phyloP scores from a whole-genome alignment of 2,113 vertebrate genomes.

The Phyllostomus discolor region DNA sequence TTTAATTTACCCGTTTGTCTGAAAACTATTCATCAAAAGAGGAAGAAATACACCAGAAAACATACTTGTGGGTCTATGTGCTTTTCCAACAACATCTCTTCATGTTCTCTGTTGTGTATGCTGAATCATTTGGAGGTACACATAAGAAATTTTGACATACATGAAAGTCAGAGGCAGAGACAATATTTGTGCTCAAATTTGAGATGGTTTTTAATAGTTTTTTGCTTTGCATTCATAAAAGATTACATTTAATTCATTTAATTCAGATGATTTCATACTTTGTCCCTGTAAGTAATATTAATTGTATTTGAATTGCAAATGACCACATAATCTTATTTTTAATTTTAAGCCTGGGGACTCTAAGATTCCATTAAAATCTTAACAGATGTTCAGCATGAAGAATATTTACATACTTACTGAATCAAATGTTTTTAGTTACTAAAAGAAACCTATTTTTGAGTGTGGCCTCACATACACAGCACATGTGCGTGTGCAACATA shows the following conservation, averaged over 20 bases:
- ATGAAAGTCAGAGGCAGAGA: background rate
- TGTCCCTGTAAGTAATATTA: constrained; percentile 50
- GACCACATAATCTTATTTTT: constrained; percentile 50
- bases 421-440: constrained; percentile 27
- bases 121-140: background rate
- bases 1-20: constrained; percentile 40
- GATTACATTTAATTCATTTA: constrained; percentile 36
- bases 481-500: background rate
- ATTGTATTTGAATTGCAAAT: constrained; percentile 69
- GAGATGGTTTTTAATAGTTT: constrained; percentile 33
- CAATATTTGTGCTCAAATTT: constrained; percentile 32
- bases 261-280: constrained; percentile 45
- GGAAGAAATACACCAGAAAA: background rate
- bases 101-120: background rate
- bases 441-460: background rate
- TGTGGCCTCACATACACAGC: background rate
- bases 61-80: background rate
- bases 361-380: constrained; percentile 33
- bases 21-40: constrained; percentile 19
- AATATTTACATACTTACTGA: constrained; percentile 33
- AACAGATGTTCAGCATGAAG: constrained; percentile 44
- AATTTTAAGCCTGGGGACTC: constrained; percentile 21
- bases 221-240: constrained; percentile 26
- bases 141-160: background rate
- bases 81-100: background rate